These are phyloP conservation scores for Pionites leucogaster DNA, from an alignment of 2,113 vertebrate genomes.

Conservation along the genomic window DNA sequence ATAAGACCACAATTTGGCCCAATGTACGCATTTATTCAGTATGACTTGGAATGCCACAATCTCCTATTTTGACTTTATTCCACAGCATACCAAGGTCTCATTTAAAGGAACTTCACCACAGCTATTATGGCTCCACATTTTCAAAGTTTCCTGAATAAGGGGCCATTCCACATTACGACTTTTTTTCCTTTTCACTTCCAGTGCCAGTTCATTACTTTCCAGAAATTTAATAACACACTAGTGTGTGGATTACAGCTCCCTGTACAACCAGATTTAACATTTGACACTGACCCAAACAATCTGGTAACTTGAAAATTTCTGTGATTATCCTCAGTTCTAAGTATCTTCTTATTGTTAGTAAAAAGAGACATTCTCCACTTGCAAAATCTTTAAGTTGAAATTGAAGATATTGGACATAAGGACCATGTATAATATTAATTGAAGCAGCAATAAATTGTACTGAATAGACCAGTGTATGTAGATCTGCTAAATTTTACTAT, in stretches of 20 bases:
- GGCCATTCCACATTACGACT: slow-evolving; percentile 20
- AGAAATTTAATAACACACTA: not conserved
- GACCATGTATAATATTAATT: not conserved
- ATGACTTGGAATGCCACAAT: slow-evolving; percentile 49
- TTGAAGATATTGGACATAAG: not conserved
- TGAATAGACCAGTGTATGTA: not conserved
- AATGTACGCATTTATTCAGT: slow-evolving; percentile 51
- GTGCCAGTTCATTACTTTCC: slow-evolving; percentile 37
- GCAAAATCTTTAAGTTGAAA: not conserved
- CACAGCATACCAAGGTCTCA: slow-evolving; percentile 27
- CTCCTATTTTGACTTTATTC: slow-evolving; percentile 58
- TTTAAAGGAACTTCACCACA: slow-evolving; percentile 58
- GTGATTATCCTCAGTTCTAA: not conserved
- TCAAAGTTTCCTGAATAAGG: slow-evolving; percentile 48
- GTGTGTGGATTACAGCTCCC: not conserved
- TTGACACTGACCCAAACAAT: not conserved
- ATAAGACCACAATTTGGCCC: slow-evolving; percentile 51
- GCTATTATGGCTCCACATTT: slow-evolving; percentile 50
- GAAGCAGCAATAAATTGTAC: not conserved
- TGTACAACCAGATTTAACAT: not conserved
- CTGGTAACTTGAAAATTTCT: not conserved
- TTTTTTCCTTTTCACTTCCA: slow-evolving; percentile 36
- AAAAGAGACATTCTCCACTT: not conserved
- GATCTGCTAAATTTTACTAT: not conserved
- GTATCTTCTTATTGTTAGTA: not conserved